Base-by-base conservation (phyloP, 92 coral and sea anemone genomes). In the Porites evermanni region DNA sequence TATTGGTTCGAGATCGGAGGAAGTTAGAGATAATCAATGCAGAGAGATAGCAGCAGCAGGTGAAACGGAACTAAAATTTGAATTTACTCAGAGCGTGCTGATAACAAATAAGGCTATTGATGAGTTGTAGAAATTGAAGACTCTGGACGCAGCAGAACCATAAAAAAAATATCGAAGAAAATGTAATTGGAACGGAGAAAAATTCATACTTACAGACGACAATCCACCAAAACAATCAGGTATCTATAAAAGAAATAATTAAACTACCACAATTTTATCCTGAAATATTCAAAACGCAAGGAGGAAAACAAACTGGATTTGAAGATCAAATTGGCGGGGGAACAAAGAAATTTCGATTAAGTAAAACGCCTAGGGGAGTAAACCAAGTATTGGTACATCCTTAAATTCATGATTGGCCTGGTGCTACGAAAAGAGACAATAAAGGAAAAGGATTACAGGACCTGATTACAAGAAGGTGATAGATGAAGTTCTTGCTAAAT, bases 21-120 rank as follows among this genome's bases (percentile, higher is more conserved):
- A 53, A 32, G 26, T 75, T 7, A 16, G 29, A 26, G 50, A 9
- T 2, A 2, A 32, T 6, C 63, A 69, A 16, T 82, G 67, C 60
- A 6, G 1, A 10, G n/a, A 76, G 24, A 60, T 88, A 12, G 54
- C 51, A 44, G 54, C 51, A 44, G 79, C 56, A 44, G 47, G 13
- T 7, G 53, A 75, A 2, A 75, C 88, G 9, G 67, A 73, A 67
- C 38, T 82, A 4, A 66, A 69, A 29, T 76, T 52, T 67, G 91
- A 88, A 88, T 58, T 88, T 18, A 76, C 91, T 52, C 83, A 79
- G 61, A 88, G 84, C 65, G 56, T 82, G 68, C 70, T 82, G 1
- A 47, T 53, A 58, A 74, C 38, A n/a, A 19, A 44, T 2, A 67
- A n/a, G 72, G 84, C 77, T 0, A 74, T 74, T 8, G 51, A 32